Percentiles rank a stretch among this genome's conserved stretches.
Conservation (phyloP, 2,113 vertebrate species). For the Okapia johnstoni region DNA sequence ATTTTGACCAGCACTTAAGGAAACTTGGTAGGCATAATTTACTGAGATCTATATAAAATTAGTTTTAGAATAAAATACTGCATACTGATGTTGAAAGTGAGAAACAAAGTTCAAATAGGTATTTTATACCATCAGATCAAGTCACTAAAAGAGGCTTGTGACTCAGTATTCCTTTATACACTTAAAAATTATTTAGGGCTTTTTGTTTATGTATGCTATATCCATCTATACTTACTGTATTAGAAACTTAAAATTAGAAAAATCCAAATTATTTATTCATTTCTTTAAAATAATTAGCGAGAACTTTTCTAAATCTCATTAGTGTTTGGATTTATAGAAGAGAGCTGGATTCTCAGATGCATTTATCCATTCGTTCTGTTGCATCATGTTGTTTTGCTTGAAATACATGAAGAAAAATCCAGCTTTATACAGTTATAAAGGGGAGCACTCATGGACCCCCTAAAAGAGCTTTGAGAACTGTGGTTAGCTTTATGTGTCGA, state of each 20-base stretch:
- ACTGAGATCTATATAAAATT: not conserved
- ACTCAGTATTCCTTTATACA: not conserved
- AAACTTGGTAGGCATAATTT: not conserved
- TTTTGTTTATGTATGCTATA: not conserved
- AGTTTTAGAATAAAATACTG: slow-evolving; percentile 23
- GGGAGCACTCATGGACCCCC: not conserved
- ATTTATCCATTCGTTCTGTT: not conserved
- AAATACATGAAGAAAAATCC: not conserved
- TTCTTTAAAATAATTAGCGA: not conserved
- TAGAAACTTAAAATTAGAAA: not conserved
- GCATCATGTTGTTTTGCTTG: not conserved
- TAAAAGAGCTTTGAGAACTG: not conserved
- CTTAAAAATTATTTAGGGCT: slow-evolving; percentile 9
- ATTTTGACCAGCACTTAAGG: not conserved
- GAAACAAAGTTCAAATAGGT: slow-evolving; percentile 60
- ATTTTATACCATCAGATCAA: slow-evolving; percentile 54
- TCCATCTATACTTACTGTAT: not conserved
- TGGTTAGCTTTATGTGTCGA: not conserved
- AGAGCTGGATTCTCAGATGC: not conserved
- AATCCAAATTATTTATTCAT: not conserved
- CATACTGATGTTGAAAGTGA: slow-evolving; percentile 48
- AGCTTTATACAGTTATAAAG: not conserved
- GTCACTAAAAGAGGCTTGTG: slow-evolving; percentile 52
- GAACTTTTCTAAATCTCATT: not conserved
- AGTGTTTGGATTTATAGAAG: not conserved